Conservation (phyloP, 2,888 invertebrate species). For the Tetrapedia diversipes region DNA sequence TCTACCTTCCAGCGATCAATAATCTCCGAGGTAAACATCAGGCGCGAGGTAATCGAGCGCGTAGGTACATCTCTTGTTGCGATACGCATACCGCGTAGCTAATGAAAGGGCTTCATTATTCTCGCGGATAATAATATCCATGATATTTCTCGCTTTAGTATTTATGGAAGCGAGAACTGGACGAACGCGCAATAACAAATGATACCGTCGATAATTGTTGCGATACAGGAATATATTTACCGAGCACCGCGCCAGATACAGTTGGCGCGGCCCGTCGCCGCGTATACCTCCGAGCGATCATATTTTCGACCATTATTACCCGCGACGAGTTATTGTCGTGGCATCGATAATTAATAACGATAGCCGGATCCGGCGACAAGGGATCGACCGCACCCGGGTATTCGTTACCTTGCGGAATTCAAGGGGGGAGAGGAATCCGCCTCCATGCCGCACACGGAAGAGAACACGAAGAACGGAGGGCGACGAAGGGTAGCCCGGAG, state of each 20-base stretch:
- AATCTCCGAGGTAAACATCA: slow-evolving; percentile 4
- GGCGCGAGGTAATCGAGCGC: neutral
- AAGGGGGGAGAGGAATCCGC: neutral
- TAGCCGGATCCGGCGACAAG: slow-evolving; percentile 42
- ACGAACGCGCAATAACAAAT: slow-evolving; percentile 51
- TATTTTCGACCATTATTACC: slow-evolving; percentile 63
- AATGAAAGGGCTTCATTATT: slow-evolving; percentile 36
- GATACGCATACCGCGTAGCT: neutral
- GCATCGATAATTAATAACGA: slow-evolving; percentile 66
- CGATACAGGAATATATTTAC: slow-evolving; percentile 63
- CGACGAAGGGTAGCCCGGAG: slow-evolving; percentile 10
- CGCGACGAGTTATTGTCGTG: slow-evolving; percentile 53
- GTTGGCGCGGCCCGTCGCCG: slow-evolving; percentile 23
- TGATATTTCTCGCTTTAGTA: slow-evolving; percentile 40
- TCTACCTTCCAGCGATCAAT: slow-evolving; percentile 9
- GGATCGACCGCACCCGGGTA: neutral
- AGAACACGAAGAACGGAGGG: neutral
- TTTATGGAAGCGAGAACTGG: slow-evolving; percentile 43
- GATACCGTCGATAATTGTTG: slow-evolving; percentile 59
- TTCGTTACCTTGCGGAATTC: neutral
- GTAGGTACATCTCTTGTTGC: neutral
- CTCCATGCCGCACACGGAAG: neutral
- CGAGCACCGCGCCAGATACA: slow-evolving; percentile 13
- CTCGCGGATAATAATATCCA: slow-evolving; percentile 21
- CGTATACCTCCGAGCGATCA: slow-evolving; percentile 50